Base-by-base conservation (phyloP, 2,888 invertebrate species). In the Magallana nippona region DNA sequence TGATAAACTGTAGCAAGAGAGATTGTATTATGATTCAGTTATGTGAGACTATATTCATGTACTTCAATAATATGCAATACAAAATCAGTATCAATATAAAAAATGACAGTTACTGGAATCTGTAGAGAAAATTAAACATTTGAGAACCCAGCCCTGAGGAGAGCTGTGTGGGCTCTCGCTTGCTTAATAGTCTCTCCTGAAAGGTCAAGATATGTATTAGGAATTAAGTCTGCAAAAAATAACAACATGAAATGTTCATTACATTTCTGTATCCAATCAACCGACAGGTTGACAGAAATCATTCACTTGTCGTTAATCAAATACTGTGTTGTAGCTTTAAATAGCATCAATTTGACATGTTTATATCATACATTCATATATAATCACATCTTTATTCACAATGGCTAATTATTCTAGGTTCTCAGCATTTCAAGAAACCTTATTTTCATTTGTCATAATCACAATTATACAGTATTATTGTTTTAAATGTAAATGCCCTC, bases 171-270 rank as follows among this genome's bases (percentile, higher is more conserved):
- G 10, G 71, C 32, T 71, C 71, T 71, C 71, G 15, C 71, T 71
- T 71, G 71, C 71, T 71, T 71, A 71, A 71, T 71, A 22, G 15
- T 32, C 71, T 71, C 71, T 22, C 71, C 71, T 71, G 71, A 71
- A 71, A 71, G 71, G 71, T 71, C 27, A 71, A 71, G 32, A 71
- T 19, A 62, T 3, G n/a, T 19, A 62, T 71, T 27, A 71, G 22
- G 11, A 71, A 13, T 27, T 15, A 71, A 32, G 22, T 15, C 71
- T 71, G 71, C 22, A 71, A 71, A 0, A 71, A 71, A 71, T 71
- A 71, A 32, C 71, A 27, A 71, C 71, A 71, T 71, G 71, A 32
- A 71, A 11, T 71, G 71, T 22, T 27, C 22, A 71, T 71, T 13
- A 71, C 22, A 15, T 13, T 71, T 71, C 22, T 71, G 71, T 27